phyloP scores from a whole-genome alignment of 2,113 vertebrate genomes.

The Elachura formosa region DNA sequence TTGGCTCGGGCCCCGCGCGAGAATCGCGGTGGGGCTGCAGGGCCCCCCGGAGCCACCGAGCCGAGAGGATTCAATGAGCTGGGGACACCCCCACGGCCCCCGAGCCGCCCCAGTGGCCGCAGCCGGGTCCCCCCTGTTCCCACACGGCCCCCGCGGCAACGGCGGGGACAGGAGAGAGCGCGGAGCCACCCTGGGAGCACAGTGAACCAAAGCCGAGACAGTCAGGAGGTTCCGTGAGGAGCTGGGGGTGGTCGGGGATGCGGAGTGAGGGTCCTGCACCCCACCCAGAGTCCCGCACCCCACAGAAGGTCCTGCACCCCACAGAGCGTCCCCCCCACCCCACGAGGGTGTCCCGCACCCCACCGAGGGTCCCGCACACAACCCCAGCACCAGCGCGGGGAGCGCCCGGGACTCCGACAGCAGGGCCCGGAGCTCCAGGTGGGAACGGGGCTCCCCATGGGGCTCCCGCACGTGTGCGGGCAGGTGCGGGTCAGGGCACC shows the following conservation, averaged over 20 bases:
- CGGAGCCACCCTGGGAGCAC: neutral
- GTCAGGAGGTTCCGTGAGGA: neutral
- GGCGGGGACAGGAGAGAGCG: neutral
- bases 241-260: neutral
- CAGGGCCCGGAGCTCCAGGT: neutral
- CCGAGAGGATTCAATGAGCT: too few species aligned
- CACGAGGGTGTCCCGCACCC: too few species aligned
- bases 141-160: neutral
- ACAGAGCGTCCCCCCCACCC: too few species aligned
- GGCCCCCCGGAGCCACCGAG: neutral
- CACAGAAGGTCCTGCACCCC: neutral
- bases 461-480: neutral
- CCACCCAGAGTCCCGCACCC: neutral
- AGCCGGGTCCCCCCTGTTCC: neutral
- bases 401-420: neutral
- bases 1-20: neutral
- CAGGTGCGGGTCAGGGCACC: neutral
- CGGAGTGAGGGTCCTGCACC: too few species aligned
- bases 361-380: neutral
- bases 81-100: neutral
- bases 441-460: neutral
- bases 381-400: neutral
- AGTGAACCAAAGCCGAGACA: neutral
- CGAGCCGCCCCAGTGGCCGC: neutral
- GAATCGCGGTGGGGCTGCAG: neutral